Percentiles rank a stretch among this genome's conserved stretches.
Evolutionary conservation across 2,113 vertebrate genomes (phyloP).

Genomic region (Boulengeromyrus knoepffleri): DNA sequence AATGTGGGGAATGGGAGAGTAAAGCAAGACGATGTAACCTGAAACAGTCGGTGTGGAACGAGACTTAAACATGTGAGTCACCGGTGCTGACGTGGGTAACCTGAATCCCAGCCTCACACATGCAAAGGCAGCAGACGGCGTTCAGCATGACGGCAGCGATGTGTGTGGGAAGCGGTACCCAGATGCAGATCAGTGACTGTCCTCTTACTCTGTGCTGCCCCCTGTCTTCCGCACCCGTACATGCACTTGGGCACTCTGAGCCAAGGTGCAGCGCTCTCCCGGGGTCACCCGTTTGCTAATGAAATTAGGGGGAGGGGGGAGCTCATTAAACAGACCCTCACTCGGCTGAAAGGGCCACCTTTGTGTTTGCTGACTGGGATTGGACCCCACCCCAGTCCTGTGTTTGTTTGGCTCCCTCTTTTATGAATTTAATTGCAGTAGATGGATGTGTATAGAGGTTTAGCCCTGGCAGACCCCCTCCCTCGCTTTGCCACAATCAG

Average conservation of each 20-base stretch:
- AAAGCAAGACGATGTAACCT: neutral
- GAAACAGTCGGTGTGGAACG: neutral
- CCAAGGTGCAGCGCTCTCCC: constrained; percentile 8
- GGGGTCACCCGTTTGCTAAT: constrained; percentile 46
- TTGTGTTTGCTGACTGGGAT: constrained; percentile 64
- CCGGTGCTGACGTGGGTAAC: neutral
- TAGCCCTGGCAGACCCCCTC: neutral
- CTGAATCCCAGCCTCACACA: neutral
- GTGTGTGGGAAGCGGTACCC: neutral
- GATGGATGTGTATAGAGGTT: neutral
- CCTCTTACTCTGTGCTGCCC: neutral
- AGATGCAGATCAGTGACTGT: neutral
- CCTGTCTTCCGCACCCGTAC: constrained; percentile 20
- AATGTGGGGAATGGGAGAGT: neutral
- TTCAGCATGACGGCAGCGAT: neutral
- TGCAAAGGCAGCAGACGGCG: neutral
- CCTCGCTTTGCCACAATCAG: neutral
- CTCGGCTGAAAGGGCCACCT: constrained; percentile 60
- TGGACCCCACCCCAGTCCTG: constrained; percentile 54
- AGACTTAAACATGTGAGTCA: neutral
- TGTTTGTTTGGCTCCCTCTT: constrained; percentile 58
- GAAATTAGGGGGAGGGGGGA: constrained; percentile 52
- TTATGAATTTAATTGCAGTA: neutral
- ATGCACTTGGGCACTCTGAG: constrained; percentile 22
- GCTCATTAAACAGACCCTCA: constrained; percentile 55